Base-by-base conservation (phyloP, 2,888 invertebrate species). In the Plebejus anna region DNA sequence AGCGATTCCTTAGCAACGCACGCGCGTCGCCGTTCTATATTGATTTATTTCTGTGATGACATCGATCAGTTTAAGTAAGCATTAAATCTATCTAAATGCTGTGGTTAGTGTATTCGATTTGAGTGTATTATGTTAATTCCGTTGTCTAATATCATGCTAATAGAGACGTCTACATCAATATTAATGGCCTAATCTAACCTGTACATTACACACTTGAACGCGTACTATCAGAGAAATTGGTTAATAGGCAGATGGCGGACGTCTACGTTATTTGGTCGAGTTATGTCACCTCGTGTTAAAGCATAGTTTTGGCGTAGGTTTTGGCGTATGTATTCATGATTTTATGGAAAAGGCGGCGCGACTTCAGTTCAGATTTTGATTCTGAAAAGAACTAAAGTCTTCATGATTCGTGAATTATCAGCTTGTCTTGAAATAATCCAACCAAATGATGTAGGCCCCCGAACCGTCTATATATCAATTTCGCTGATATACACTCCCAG, bases 141-240 rank as follows among this genome's bases (percentile, higher is more conserved):
- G 9, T 22, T 59, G 59, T 59, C 22, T 59, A 59, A 59, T 59
- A 59, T 22, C 59, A 59, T 59, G 55, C 59, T n/a, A 59, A 59
- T 59, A n/a, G 22, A 59, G 59, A 22, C 59, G 22, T 22, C 59
- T 7, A 59, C 22, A 59, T 57, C n/a, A 57, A n/a, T 59, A 59
- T 59, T 59, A 59, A 59, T 22, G 59, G 22, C 7, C 22, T 59
- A 59, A 6, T 59, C 7, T 22, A 7, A 22, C n/a, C 22, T 59
- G n/a, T 16, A 7, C 22, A n/a, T n/a, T 59, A 22, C 16, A 59
- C 59, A 22, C n/a, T 3, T 59, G 59, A 22, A 59, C 22, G 59
- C 22, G 59, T 59, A 22, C 22, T 9, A 7, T 59, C 59, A 59
- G 4, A 16, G 55, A 16, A 55, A 55, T 55, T 16, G 16, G 16